Conservation (phyloP, 2,797 vertebrate genomes). For the Halcyon smyrnensis region DNA sequence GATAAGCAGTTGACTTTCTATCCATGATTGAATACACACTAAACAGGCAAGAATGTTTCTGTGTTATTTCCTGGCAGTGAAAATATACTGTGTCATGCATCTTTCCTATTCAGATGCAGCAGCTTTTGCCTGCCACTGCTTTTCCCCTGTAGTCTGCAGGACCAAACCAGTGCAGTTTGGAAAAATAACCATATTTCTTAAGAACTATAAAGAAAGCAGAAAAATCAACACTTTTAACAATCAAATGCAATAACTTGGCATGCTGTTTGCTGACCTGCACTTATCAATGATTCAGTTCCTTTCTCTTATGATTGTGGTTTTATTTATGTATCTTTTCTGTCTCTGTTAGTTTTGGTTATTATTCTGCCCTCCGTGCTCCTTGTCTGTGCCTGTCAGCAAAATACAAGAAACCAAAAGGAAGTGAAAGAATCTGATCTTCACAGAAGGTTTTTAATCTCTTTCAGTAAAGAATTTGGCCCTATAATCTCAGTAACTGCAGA, state of each 20-base stretch:
- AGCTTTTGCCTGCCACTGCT: slow-evolving; percentile 43
- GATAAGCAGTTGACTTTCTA: slow-evolving; percentile 44
- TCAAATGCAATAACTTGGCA: not conserved
- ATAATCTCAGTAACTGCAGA: not conserved
- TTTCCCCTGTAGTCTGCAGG: slow-evolving; percentile 3
- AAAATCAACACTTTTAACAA: not conserved
- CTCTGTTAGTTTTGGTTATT: not conserved
- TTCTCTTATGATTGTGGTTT: not conserved
- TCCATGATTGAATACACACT: slow-evolving; percentile 46
- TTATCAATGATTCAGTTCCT: not conserved
- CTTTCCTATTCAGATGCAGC: slow-evolving; percentile 40
- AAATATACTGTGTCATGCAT: slow-evolving; percentile 54
- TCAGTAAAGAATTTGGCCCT: not conserved
- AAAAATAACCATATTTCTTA: not conserved
- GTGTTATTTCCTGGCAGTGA: slow-evolving; percentile 67
- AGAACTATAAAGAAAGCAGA: not conserved
- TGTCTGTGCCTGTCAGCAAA: slow-evolving; percentile 4
- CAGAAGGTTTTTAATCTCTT: not conserved
- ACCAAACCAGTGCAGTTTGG: slow-evolving; percentile 12
- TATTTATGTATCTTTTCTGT: not conserved
- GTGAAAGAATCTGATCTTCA: not conserved
- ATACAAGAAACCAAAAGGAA: not conserved
- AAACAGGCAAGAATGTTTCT: slow-evolving; percentile 64
- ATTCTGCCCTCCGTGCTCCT: not conserved
- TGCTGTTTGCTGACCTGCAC: not conserved